A percentile compares a stretch with the other conserved stretches of the same genome.
phyloP scores from a whole-genome alignment of 2,113 vertebrate genomes.

The Mesoclemmys tuberculata region DNA sequence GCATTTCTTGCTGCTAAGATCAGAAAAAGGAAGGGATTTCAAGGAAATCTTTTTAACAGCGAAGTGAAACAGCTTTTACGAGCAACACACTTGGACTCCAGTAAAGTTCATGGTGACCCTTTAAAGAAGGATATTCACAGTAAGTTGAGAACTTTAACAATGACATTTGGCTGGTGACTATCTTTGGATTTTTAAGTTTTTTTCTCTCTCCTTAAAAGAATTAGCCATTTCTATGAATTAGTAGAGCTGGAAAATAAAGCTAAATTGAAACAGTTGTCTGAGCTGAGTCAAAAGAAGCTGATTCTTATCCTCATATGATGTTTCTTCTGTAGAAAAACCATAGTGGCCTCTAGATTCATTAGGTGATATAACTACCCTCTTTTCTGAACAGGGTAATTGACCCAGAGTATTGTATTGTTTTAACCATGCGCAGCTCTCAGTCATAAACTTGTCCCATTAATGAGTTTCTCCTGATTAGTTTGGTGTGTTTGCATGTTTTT shows the following conservation, averaged over 20 bases:
- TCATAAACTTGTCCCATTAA: rapidly evolving
- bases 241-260: neutral
- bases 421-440: neutral
- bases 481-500: neutral
- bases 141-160: neutral
- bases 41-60: neutral
- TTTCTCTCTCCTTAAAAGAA: neutral
- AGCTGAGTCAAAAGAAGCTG: neutral
- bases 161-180: neutral
- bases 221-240: neutral
- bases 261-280: neutral
- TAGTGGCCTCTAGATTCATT: neutral
- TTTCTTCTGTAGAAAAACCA: neutral
- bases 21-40: neutral
- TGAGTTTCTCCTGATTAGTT: neutral
- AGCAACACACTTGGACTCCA: rapidly evolving
- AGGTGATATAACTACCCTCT: neutral
- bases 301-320: neutral
- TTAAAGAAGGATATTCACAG: neutral
- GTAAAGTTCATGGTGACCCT: neutral
- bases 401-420: neutral
- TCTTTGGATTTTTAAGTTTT: neutral
- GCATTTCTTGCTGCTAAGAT: neutral
- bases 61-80: neutral
- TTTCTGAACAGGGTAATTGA: neutral